These are phyloP conservation scores for Cololabis saira DNA, from an alignment of 2,113 vertebrate genomes.

Conservation along the genomic window DNA sequence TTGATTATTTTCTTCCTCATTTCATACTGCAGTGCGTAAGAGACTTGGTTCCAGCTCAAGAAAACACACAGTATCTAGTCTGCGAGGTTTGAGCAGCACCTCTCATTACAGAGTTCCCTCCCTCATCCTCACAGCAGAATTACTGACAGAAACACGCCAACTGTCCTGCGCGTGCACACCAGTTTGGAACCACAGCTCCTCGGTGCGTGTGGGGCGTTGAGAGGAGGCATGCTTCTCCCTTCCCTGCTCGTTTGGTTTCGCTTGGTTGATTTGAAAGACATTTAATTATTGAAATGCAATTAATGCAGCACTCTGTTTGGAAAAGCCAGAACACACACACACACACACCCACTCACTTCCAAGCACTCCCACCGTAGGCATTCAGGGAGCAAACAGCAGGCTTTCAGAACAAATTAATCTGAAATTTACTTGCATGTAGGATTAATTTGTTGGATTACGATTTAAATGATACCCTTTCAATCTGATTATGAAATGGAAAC, in stretches of 20 bases:
- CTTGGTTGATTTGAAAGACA: slow-evolving; percentile 62
- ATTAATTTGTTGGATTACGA: slow-evolving; percentile 66
- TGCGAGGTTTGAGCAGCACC: background rate
- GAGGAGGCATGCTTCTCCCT: slow-evolving; percentile 20
- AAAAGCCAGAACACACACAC: slow-evolving; percentile 40
- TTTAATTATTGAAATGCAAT: slow-evolving; percentile 78
- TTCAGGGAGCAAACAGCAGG: slow-evolving; percentile 27
- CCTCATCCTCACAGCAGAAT: slow-evolving; percentile 7
- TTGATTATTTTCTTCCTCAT: background rate
- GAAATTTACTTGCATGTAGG: slow-evolving; percentile 37
- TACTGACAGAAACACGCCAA: slow-evolving; percentile 13
- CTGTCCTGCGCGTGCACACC: background rate
- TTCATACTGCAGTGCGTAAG: slow-evolving; percentile 15
- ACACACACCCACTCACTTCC: background rate
- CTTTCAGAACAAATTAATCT: slow-evolving; percentile 47
- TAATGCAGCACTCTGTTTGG: slow-evolving; percentile 51
- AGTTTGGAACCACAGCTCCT: slow-evolving; percentile 1
- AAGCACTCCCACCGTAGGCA: background rate
- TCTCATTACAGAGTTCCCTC: background rate
- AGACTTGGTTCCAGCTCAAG: slow-evolving; percentile 11
- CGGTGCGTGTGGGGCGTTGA: background rate
- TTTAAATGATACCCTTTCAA: slow-evolving; percentile 20
- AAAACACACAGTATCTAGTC: background rate
- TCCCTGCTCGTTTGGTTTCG: slow-evolving; percentile 35
- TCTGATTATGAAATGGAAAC: slow-evolving; percentile 13